A percentile compares a stretch with the other conserved stretches of the same genome.
These are phyloP conservation scores for Coreoperca whiteheadi DNA, from an alignment of 2,113 vertebrate genomes.

Conservation along the genomic window DNA sequence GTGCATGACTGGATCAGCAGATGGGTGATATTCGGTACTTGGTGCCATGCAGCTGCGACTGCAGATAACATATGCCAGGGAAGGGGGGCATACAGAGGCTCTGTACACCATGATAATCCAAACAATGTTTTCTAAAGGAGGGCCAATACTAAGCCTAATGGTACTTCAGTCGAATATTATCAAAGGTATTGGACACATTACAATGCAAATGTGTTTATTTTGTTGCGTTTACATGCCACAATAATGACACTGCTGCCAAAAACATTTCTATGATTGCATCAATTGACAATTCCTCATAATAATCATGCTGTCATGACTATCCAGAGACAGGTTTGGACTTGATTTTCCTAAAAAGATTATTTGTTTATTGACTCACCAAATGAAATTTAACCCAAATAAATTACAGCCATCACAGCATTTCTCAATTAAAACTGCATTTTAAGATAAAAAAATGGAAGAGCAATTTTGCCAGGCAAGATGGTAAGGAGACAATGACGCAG, in stretches of 20 bases:
- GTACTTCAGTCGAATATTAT: conserved; percentile 62
- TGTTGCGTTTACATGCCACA: conserved; percentile 32
- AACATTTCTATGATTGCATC: conserved; percentile 41
- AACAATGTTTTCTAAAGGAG: conserved; percentile 59
- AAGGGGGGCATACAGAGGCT: conserved; percentile 62
- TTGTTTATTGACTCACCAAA: conserved; percentile 47
- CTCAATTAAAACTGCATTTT: conserved; percentile 52
- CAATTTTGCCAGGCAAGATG: conserved; percentile 8
- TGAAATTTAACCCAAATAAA: conserved; percentile 28
- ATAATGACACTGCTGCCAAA: conserved; percentile 34
- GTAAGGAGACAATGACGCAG: not conserved
- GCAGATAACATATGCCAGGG: conserved; percentile 75
- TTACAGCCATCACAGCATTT: conserved; percentile 8
- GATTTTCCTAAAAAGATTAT: conserved; percentile 9
- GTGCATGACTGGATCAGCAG: conserved; percentile 74
- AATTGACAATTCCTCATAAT: conserved; percentile 44
- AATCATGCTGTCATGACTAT: conserved; percentile 28
- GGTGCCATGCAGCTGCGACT: conserved; percentile 78
- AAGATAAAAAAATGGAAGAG: conserved; percentile 30
- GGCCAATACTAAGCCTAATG: conserved; percentile 62
- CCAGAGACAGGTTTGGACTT: conserved; percentile 1
- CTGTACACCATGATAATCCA: conserved; percentile 71
- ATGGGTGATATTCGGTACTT: conserved; percentile 66
- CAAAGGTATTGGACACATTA: conserved; percentile 66
- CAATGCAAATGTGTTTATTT: conserved; percentile 66